Conservation (phyloP, 2,797 vertebrate species). For the Neosalanx taihuensis region DNA sequence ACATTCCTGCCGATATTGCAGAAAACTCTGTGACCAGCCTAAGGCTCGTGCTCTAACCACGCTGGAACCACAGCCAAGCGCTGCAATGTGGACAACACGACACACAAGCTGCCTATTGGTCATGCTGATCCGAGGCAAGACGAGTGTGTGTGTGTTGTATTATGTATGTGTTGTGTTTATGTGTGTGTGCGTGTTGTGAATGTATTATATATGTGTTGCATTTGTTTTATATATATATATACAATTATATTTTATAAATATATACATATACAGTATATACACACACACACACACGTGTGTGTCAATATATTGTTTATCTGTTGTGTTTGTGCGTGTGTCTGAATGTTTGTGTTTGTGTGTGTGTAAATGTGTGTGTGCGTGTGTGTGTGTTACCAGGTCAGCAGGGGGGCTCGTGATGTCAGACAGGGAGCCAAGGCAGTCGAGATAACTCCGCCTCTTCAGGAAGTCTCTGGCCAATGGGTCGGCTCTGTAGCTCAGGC, state of each 20-base stretch:
- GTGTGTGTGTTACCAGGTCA: slow-evolving; percentile 44
- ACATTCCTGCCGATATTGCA: slow-evolving; percentile 11
- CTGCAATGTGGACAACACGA: not conserved
- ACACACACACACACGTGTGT: too few species aligned
- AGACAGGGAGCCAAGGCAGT: slow-evolving; percentile 45
- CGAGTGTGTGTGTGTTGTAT: not conserved
- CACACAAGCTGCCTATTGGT: too few species aligned
- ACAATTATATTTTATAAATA: too few species aligned
- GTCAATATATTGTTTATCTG: too few species aligned
- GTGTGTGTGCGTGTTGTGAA: not conserved
- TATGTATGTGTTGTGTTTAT: not conserved
- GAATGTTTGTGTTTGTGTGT: not conserved
- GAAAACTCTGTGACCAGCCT: not conserved
- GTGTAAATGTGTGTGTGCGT: not conserved
- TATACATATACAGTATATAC: too few species aligned
- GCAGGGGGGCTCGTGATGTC: slow-evolving; percentile 42
- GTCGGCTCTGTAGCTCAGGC: slow-evolving; percentile 22
- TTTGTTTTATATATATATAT: too few species aligned
- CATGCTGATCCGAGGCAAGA: not conserved
- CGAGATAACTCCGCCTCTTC: slow-evolving; percentile 58
- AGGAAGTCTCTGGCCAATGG: slow-evolving; percentile 4
- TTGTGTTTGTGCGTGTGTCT: slow-evolving; percentile 10
- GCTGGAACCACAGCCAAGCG: not conserved
- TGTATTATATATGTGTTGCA: too few species aligned
- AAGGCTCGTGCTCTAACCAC: not conserved